Base-by-base conservation (phyloP, 2,888 invertebrate genomes). In the Plusia festucae region DNA sequence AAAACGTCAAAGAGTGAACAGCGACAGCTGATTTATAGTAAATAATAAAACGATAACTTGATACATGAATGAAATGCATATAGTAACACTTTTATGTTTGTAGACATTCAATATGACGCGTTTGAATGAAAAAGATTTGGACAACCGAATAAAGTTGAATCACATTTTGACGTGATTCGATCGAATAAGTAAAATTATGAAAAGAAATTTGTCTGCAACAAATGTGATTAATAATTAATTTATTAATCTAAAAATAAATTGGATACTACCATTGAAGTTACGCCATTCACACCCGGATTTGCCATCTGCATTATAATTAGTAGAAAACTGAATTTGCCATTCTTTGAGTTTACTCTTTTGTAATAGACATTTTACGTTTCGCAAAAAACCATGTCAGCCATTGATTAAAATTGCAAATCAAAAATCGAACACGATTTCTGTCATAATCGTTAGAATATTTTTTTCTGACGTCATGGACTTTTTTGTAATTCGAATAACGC, bases 1-100 rank as follows among this genome's bases (percentile, higher is more conserved):
- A 67, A 52, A 54, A 44, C 40, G 16, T 34, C 49, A 53, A 13
- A 52, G 22, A 70, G 65, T 58, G 65, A 49, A 65, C 58, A 49
- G 27, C 70, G 64, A 52, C 40, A 52, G 54, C 52, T 49, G 46
- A 49, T 49, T 49, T 49, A 16, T 60, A 32, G 18, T 49, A 24
- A 64, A 69, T 69, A 60, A 60, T 65, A 40, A 53, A 65, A 34
- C 57, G 57, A 60, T 65, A 69, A 65, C 27, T 51, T 22, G 52
- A 15, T 51, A 27, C 40, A 52, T 69, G 53, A 69, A 72, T 68
- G 68, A 30, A 73, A 32, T n/a, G n/a, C n/a, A 58, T 16, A 30
- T 46, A 51, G 49, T 40, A 63, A 59, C 53, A 24, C 54, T 0
- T 18, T 40, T 18, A 18, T 7, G 30, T 46, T 24, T n/a, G 7